A percentile compares a stretch with the other conserved stretches of the same genome.
Conservation (phyloP, 1,140 invertebrate genomes). For the Nomia melanderi region DNA sequence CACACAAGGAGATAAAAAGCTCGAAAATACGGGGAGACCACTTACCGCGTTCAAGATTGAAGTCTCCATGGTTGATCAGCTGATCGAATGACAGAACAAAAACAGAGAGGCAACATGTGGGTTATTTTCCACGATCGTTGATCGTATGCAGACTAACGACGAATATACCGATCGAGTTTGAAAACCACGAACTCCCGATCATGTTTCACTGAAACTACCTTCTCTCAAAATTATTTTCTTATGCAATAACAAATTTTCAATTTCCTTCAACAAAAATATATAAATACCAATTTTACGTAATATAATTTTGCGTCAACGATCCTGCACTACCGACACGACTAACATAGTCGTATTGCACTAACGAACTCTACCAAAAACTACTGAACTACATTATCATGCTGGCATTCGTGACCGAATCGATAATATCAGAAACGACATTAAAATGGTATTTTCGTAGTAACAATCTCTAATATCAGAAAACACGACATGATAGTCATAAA, state of each 20-base stretch:
- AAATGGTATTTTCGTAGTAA: no score
- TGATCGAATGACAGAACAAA: conserved; percentile 44
- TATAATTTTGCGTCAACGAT: no score
- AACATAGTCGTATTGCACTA: no score
- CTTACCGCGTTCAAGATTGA: conserved; percentile 70
- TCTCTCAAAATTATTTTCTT: background rate
- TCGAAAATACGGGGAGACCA: background rate
- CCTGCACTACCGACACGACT: no score
- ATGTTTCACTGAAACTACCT: background rate
- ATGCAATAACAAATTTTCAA: no score
- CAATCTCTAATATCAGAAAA: no score
- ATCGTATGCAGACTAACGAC: background rate
- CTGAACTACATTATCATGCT: no score
- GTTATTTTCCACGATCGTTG: conserved; percentile 11
- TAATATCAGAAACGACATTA: no score
- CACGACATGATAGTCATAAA: no score
- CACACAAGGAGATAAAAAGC: background rate
- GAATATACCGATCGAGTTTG: conserved; percentile 17
- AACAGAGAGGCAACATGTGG: conserved; percentile 46
- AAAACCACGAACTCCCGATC: background rate
- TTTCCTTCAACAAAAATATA: background rate
- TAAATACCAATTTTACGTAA: no score
- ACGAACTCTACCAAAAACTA: no score
- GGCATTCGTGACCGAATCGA: no score
- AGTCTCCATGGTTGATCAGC: conserved; percentile 67